These are phyloP conservation scores for Acipenser ruthenus DNA, from an alignment of 2,797 vertebrate species.

Conservation along the genomic window DNA sequence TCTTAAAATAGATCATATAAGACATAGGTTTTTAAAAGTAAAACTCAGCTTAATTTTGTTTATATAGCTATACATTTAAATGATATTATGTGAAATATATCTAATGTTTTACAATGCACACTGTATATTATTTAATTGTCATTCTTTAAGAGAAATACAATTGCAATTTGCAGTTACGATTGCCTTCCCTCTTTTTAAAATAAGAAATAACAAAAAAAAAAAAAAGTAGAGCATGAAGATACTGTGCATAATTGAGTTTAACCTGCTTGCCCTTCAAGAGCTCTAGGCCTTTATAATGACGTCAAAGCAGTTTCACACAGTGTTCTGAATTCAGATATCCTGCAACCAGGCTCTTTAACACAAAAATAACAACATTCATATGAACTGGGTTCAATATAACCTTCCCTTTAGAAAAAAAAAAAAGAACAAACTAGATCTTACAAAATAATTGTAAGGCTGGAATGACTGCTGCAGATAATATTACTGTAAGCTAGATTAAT, in stretches of 20 bases:
- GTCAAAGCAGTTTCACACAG: constrained; percentile 13
- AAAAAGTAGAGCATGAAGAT: too few species aligned
- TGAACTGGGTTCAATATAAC: background rate
- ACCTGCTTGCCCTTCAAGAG: constrained; percentile 14
- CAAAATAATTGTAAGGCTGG: background rate
- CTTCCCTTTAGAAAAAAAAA: background rate
- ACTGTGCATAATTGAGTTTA: constrained; percentile 15
- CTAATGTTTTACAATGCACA: too few species aligned
- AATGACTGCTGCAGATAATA: background rate
- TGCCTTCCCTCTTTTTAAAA: too few species aligned
- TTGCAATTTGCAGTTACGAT: too few species aligned
- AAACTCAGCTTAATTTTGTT: too few species aligned
- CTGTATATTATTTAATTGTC: too few species aligned
- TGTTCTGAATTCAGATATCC: background rate
- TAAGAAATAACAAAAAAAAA: too few species aligned
- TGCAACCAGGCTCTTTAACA: background rate
- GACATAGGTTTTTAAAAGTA: too few species aligned
- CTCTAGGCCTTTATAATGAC: constrained; percentile 15
- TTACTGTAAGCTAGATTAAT: background rate
- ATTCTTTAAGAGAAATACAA: too few species aligned
- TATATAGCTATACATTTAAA: too few species aligned
- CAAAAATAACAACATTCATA: background rate
- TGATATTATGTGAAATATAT: too few species aligned
- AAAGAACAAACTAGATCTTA: background rate
- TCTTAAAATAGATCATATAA: too few species aligned